Evolutionary conservation across 2,797 vertebrate genomes (phyloP), one percentile per base, ranked within the genome.

Genomic region (Macrochelys suwanniensis): DNA sequence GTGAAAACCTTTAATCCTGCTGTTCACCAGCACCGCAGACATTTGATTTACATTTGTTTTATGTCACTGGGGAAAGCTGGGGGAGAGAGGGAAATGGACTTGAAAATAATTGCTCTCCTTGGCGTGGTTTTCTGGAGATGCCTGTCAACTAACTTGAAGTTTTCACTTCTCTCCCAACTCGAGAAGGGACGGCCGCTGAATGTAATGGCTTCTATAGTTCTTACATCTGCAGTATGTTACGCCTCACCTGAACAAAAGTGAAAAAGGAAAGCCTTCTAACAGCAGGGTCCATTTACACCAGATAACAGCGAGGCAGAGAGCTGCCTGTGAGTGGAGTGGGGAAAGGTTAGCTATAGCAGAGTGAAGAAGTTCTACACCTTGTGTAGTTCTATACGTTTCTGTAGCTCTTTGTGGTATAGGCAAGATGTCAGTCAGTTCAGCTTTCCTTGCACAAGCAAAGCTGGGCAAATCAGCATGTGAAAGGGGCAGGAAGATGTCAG

Each of bases 141-240:
- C 68, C 79, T 90, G 85, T 84, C 57, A 84, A 74, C 74, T 57
- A 54, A 71, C 53, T 10, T 61, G 85, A 89, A 83, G 51, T 81
- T 92, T 95, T 91, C 80, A 71, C 82, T 54, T 92, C 37, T 87
- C 84, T 87, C 84, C 87, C 85, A 85, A 57, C 74, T 85, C 65
- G 33, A 51, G 83, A 82, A 54, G 84, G n/a, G 86, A 83, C 93
- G 56, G 59, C 81, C 68, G 23, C 56, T 91, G 84, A n/a, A 85
- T 83, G 82, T 87, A 92, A 88, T 83, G 81, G 80, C 78, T 89
- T 85, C 84, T 90, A 76, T 91, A 65, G 53, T 51, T 65, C 83
- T 86, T 87, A 89, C 87, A 87, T 93, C 93, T 94, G 92, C 85
- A 96, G 56, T 86, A 85, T 96, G 90, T 95, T 93, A 94, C 37